Evolutionary conservation across 1,140 invertebrate species (phyloP).

Genomic region (Aphaenogaster rudis): DNA sequence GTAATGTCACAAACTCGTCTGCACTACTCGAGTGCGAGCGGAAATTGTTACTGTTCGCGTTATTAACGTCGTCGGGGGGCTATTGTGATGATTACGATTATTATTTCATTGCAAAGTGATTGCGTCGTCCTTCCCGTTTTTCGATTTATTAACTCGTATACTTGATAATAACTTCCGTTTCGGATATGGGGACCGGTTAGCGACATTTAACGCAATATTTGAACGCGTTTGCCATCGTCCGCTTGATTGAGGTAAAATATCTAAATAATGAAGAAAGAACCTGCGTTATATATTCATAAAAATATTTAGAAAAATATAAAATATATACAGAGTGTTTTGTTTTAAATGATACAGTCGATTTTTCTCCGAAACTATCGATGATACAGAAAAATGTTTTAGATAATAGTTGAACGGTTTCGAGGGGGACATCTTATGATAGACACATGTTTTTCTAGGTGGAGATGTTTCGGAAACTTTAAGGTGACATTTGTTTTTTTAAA

Average conservation of each 20-base stretch:
- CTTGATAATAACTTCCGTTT: background rate
- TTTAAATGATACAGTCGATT: no score
- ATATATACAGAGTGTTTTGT: no score
- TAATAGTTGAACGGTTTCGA: no score
- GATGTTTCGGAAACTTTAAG: no score
- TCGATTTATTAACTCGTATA: constrained; percentile 25
- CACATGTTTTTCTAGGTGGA: no score
- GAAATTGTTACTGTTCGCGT: constrained; percentile 55
- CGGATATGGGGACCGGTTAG: background rate
- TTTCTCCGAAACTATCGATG: no score
- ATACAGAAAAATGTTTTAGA: no score
- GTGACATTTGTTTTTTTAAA: no score
- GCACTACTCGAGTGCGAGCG: constrained; percentile 24
- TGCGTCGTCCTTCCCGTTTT: constrained; percentile 7
- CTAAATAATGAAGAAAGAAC: background rate
- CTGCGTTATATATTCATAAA: background rate
- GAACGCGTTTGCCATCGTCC: background rate
- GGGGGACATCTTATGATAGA: no score
- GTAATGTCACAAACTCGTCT: constrained; percentile 57
- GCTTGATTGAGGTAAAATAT: constrained; percentile 12
- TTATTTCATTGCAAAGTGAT: constrained; percentile 60
- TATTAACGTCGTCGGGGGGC: constrained; percentile 48
- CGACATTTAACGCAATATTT: background rate
- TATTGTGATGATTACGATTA: constrained; percentile 60
- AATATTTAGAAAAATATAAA: background rate